Evolutionary conservation across 2,113 vertebrate species (phyloP), one percentile per base, ranked within the genome.

Genomic region (Sebastes schlegelii): DNA sequence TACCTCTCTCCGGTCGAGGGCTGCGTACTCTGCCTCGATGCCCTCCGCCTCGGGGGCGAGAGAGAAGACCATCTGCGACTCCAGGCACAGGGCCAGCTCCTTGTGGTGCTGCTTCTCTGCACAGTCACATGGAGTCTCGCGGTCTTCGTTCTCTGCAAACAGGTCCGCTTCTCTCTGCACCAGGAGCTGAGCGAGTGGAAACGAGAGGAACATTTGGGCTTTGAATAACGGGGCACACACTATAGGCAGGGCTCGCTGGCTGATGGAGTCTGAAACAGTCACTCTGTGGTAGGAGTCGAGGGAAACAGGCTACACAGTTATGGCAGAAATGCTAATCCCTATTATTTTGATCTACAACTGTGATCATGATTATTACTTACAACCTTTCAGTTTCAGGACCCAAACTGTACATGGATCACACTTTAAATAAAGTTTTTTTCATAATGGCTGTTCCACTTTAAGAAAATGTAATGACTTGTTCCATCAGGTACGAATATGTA

Each of bases 41-140:
- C 96, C 96, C 92, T 98, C 97, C 54, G 97, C 97, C 90, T 97
- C 97, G 4, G 97, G 97, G 93, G 98, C 97, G 87, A 95, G 96
- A 74, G 98, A 99, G 94, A 99, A 99, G 80, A 99, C 98, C 98
- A 99, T 99, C 89, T 98, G 98, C 77, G 98, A 99, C 95, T 99
- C 98, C 92, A 99, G 95, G 94, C 97, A 97, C 62, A 99, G 96
- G 79, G 98, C 98, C 94, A 99, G 90, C 86, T 99, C 98, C 94
- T 98, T 98, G 94, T 99, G 97, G 92, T 97, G 98, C 67, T 98
- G 98, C 89, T 97, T 98, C 93, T 99, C 98, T 34, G 98, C 98
- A 95, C 97, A 98, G 94, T 99, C 98, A 92, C 98, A 99, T 45
- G 98, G 98, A 69, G 98, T 99, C 95, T 99, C 98, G 89, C 97